A percentile compares a stretch with the other conserved stretches of the same genome.
Evolutionary conservation across 2,797 vertebrate species (phyloP).

Genomic region (Cheirogaleus major): DNA sequence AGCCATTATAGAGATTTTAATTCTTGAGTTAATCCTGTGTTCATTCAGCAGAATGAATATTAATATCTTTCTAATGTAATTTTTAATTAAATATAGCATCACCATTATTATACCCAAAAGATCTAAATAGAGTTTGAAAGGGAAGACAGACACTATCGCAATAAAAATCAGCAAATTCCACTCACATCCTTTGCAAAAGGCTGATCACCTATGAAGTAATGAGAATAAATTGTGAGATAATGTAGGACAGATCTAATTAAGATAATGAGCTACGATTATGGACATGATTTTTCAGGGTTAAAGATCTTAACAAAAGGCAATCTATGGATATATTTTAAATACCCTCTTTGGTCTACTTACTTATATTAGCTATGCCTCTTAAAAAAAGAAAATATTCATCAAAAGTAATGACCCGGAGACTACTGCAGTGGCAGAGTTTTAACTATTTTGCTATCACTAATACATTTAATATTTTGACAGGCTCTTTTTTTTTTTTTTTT

Average conservation of each 20-base stretch:
- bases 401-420: slow-evolving; percentile 59
- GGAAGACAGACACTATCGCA: slow-evolving; percentile 83
- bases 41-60: slow-evolving; percentile 86
- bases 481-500: not conserved
- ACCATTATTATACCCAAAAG: slow-evolving; percentile 87
- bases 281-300: slow-evolving; percentile 71
- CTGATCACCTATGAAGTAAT: slow-evolving; percentile 89
- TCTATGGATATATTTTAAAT: slow-evolving; percentile 70
- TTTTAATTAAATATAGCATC: slow-evolving; percentile 88
- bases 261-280: slow-evolving; percentile 85
- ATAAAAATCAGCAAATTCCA: slow-evolving; percentile 84
- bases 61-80: slow-evolving; percentile 85
- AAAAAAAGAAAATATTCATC: slow-evolving; percentile 69
- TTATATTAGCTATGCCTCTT: slow-evolving; percentile 65
- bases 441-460: slow-evolving; percentile 44
- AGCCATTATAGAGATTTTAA: slow-evolving; percentile 82
- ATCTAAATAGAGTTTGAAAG: slow-evolving; percentile 82
- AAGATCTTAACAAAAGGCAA: slow-evolving; percentile 76
- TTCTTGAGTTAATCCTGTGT: slow-evolving; percentile 81
- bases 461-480: slow-evolving; percentile 29
- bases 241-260: slow-evolving; percentile 90
- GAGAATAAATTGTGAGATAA: slow-evolving; percentile 88
- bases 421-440: not conserved
- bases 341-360: slow-evolving; percentile 60
- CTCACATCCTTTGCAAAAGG: slow-evolving; percentile 82